Evolutionary conservation across 2,113 vertebrate species (phyloP).

Genomic region (Lepidothrix coronata): DNA sequence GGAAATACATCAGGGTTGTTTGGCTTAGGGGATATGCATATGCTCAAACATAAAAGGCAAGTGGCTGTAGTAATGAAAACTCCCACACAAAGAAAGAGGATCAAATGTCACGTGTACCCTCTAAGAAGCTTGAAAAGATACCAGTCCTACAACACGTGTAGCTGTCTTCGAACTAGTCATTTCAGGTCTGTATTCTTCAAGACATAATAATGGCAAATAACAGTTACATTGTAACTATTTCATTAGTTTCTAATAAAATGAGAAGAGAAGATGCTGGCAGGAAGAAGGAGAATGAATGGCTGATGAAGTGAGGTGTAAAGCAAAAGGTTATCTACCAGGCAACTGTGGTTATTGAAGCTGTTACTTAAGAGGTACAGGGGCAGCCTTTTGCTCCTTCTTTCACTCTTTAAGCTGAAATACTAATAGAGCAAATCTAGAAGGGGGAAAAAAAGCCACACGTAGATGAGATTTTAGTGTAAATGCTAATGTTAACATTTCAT

Average conservation of each 20-base stretch:
- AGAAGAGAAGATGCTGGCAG: background rate
- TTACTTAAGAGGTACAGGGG: background rate
- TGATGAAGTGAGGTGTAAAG: background rate
- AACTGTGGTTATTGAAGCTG: background rate
- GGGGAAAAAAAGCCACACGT: background rate
- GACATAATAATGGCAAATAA: background rate
- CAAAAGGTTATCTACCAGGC: background rate
- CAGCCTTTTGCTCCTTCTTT: background rate
- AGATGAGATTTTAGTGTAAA: background rate
- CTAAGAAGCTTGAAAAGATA: background rate
- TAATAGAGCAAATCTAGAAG: background rate
- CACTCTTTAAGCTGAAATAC: background rate
- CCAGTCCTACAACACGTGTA: background rate
- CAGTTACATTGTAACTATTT: background rate
- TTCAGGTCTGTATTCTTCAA: background rate
- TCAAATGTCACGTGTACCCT: background rate
- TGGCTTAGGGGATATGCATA: background rate
- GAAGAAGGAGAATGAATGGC: background rate
- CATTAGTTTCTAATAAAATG: background rate
- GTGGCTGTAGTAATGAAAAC: slow-evolving; percentile 20
- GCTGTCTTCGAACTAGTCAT: background rate
- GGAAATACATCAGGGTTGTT: background rate
- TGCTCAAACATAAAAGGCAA: slow-evolving; percentile 8
- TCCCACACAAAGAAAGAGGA: background rate
- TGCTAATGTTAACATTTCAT: background rate